Conservation (phyloP, 53 echinoderm and acorn worm species). For the Luidia sarsii region DNA sequence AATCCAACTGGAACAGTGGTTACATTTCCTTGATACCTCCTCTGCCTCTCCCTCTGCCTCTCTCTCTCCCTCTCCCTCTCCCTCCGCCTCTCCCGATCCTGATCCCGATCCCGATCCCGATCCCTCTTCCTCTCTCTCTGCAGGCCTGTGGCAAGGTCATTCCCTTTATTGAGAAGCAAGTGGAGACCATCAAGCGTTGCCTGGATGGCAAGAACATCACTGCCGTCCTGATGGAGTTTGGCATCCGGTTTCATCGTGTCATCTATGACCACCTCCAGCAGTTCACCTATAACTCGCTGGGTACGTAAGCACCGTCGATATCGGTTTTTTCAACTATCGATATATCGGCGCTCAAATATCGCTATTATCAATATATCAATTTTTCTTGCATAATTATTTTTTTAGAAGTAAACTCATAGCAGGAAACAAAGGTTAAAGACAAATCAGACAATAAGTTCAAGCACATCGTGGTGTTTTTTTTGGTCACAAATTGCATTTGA, state of each 20-base stretch:
- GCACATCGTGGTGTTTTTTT: background rate
- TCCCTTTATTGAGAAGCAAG: slow-evolving; percentile 87
- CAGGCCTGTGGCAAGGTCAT: slow-evolving; percentile 96
- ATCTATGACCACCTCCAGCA: slow-evolving; percentile 94
- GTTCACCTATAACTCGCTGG: slow-evolving; percentile 88
- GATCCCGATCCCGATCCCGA: too few species aligned
- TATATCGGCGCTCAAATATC: background rate
- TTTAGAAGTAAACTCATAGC: background rate
- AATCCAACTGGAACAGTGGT: too few species aligned
- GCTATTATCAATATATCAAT: too few species aligned
- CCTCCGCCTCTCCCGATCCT: too few species aligned
- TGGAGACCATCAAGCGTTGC: slow-evolving; percentile 75
- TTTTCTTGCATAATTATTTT: too few species aligned
- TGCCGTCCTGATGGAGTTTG: slow-evolving; percentile 88
- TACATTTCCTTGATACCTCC: too few species aligned
- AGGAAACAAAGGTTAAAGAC: background rate
- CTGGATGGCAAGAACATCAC: slow-evolving; percentile 98
- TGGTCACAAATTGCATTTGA: too few species aligned
- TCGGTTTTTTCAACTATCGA: background rate
- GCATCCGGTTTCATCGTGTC: slow-evolving; percentile 88
- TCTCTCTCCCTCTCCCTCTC: too few species aligned
- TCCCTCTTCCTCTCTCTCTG: too few species aligned
- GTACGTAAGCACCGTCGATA: slow-evolving; percentile 33
- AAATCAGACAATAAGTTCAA: background rate
- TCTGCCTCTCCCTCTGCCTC: too few species aligned